These are phyloP conservation scores for Muraenolepis orangiensis DNA, from an alignment of 2,797 vertebrate genomes.

Conservation along the genomic window DNA sequence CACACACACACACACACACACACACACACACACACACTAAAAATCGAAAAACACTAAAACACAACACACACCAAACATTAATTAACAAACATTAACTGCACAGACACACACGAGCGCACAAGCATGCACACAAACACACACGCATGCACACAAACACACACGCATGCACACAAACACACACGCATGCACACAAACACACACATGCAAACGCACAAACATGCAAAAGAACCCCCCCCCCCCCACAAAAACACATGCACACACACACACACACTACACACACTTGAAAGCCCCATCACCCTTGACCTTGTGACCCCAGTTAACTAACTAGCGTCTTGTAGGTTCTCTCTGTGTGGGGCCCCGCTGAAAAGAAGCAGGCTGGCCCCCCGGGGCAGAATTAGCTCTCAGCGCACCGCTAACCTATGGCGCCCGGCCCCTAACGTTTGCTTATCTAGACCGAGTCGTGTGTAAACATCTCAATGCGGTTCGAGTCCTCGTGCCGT, in stretches of 20 bases:
- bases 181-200: not conserved
- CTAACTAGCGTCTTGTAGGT: conserved; percentile 65
- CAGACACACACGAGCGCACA: not conserved
- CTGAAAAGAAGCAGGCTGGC: conserved; percentile 62
- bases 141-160: not conserved
- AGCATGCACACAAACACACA: not conserved
- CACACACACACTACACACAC: conserved; percentile 19
- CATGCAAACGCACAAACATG: conserved; percentile 15
- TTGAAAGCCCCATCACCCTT: conserved; percentile 56
- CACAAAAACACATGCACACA: not conserved
- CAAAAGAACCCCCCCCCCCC: conserved; percentile 16
- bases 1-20: conserved; percentile 7
- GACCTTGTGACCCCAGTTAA: conserved; percentile 63
- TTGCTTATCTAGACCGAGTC: conserved; percentile 5
- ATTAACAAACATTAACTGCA: too few species aligned
- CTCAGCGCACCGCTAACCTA: conserved; percentile 41
- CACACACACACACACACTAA: not conserved
- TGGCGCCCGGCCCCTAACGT: conserved; percentile 43
- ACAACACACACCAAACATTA: too few species aligned
- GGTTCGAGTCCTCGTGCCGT: too few species aligned
- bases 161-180: conserved; percentile 10
- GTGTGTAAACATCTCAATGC: conserved; percentile 16
- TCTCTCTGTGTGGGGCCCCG: conserved; percentile 54
- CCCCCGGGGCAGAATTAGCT: conserved; percentile 48
- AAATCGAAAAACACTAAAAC: too few species aligned